Evolutionary conservation across 1,140 invertebrate genomes (phyloP), one percentile per base, ranked within the genome.

Genomic region (Eubasilissa regina): DNA sequence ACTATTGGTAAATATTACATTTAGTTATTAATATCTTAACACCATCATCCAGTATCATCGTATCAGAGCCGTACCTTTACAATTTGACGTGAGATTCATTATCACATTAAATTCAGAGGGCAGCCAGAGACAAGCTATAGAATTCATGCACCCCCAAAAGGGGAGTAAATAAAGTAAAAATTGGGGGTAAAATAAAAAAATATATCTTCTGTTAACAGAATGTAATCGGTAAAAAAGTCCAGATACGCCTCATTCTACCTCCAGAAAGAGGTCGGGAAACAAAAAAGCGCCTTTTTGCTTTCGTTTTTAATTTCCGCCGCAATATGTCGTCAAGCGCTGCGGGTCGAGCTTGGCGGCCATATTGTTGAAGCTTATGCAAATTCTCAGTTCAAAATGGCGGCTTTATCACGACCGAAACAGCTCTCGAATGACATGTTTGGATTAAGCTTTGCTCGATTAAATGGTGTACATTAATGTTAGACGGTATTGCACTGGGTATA

Each of bases 321-420:
- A 56, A 56, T 19, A 56, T 19, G 53, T 56, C 53, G 15, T 0
- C 4, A 4, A 13, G 53, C 53, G 15, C 15, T 19, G 53, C 51
- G 53, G 53, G 15, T 15, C n/a, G 19, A 19, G 53, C n/a, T 9
- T 19, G 6, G n/a, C 15, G 15, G 53, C n/a, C 53, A 56, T 56
- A 17, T 56, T 56, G 19, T 15, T n/a, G 53, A 56, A 56, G 53
- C 53, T 56, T 56, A 56, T 56, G 53, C 53, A 56, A 56, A 56
- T 56, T 56, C 53, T 19, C 15, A n/a, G 53, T 9, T 56, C 53
- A 56, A 56, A 56, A 56, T 19, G 53, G 53, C 15, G 53, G 15
- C n/a, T 56, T 56, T 56, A 56, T 56, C 53, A 6, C 15, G 53
- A 56, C 15, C 53, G 11, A 56, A 56, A 56, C 53, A 56, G 53